Conservation (phyloP, 2,888 invertebrate genomes). For the Mystacides longicornis region DNA sequence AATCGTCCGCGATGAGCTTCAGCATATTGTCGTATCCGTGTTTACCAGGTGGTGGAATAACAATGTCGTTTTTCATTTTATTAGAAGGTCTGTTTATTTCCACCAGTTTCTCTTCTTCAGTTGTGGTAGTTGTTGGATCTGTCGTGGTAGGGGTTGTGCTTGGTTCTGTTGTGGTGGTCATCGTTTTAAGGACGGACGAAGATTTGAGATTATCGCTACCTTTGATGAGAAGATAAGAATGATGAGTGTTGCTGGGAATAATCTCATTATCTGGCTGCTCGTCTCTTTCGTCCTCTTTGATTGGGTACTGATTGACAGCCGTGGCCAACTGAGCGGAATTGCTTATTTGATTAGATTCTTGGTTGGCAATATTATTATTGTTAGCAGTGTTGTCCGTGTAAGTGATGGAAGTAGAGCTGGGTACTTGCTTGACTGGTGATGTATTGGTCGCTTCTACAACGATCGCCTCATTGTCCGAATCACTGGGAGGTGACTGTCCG, state of each 20-base stretch:
- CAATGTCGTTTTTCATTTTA: not conserved
- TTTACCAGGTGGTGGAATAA: slow-evolving; percentile 19
- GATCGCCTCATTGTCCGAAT: slow-evolving; percentile 39
- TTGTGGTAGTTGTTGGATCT: slow-evolving; percentile 46
- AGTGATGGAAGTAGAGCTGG: slow-evolving; percentile 31
- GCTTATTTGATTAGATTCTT: slow-evolving; percentile 26
- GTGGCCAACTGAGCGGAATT: slow-evolving; percentile 43
- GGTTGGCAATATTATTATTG: slow-evolving; percentile 24
- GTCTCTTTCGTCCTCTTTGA: slow-evolving; percentile 32
- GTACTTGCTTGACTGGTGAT: not conserved
- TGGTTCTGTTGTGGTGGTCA: not conserved
- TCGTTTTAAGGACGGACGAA: not conserved
- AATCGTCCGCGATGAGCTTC: slow-evolving; percentile 24
- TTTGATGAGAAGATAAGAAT: slow-evolving; percentile 33
- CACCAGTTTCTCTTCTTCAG: slow-evolving; percentile 29
- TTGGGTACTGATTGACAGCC: slow-evolving; percentile 34
- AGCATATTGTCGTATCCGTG: slow-evolving; percentile 23
- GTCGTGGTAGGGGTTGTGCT: not conserved
- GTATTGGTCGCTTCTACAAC: slow-evolving; percentile 34
- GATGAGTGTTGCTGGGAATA: slow-evolving; percentile 33
- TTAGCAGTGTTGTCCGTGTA: slow-evolving; percentile 28
- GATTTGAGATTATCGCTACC: not conserved
- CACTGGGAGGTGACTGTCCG: slow-evolving; percentile 31
- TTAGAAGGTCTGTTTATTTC: slow-evolving; percentile 10
- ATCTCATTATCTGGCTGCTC: slow-evolving; percentile 37